These are phyloP conservation scores for Hemibagrus wyckioides DNA, from an alignment of 2,113 vertebrate genomes.

Conservation along the genomic window DNA sequence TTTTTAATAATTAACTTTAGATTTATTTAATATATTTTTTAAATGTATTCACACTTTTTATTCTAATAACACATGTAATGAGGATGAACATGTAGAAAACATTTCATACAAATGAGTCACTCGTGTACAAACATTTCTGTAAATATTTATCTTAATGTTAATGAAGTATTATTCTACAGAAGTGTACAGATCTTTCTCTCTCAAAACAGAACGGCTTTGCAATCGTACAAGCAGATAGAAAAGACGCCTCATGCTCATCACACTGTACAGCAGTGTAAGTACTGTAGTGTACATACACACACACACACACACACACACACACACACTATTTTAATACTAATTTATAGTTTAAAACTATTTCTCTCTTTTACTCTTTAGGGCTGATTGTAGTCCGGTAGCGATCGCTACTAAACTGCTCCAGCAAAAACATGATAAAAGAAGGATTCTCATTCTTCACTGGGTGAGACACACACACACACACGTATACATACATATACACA, in stretches of 20 bases:
- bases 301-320: conserved; percentile 31
- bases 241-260: conserved; percentile 84
- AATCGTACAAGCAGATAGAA: conserved; percentile 89
- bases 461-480: conserved; percentile 60
- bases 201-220: conserved; percentile 89
- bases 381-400: conserved; percentile 92
- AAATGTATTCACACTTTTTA: too few relatives aligned
- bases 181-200: conserved; percentile 13
- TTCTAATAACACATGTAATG: too few relatives aligned
- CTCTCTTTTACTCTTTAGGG: conserved; percentile 68
- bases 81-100: background rate
- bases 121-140: background rate
- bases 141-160: background rate
- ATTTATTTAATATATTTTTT: too few relatives aligned
- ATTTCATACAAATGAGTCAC: background rate
- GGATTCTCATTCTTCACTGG: conserved; percentile 96
- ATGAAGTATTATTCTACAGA: background rate
- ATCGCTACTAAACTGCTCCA: conserved; percentile 84
- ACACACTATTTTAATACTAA: background rate
- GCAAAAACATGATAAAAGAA: conserved; percentile 80
- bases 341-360: background rate
- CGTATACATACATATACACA: too few relatives aligned
- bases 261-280: conserved; percentile 87
- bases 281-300: conserved; percentile 19
- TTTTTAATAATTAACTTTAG: too few relatives aligned